Conservation (phyloP, 2,797 vertebrate genomes). For the Rhodeus uyekii region DNA sequence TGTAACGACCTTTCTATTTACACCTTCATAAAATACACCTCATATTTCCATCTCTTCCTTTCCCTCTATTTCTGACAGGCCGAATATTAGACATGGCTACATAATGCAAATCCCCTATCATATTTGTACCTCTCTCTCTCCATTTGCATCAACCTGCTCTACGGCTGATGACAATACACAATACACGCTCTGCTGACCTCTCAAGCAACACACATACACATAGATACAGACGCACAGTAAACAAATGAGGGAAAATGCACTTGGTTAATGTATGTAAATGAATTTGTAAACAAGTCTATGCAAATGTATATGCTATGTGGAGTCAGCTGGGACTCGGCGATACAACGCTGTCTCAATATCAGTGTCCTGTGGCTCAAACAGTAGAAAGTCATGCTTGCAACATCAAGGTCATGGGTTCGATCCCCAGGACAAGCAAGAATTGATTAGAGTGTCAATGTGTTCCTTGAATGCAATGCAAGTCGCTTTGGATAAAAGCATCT, state of each 20-base stretch:
- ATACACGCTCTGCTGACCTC: not conserved
- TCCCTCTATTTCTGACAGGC: not conserved
- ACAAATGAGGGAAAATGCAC: conserved; percentile 31
- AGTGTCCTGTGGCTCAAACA: too few relatives aligned
- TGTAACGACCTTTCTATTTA: not conserved
- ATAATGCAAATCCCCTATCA: conserved; percentile 67
- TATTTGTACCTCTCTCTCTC: conserved; percentile 23
- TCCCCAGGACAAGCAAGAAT: too few relatives aligned
- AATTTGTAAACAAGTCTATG: conserved; percentile 20
- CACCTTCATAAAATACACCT: not conserved
- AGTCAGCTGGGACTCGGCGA: not conserved
- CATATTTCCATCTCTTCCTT: not conserved
- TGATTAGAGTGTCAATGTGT: too few relatives aligned
- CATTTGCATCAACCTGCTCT: conserved; percentile 66
- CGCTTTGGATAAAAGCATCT: too few relatives aligned
- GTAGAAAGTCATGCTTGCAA: too few relatives aligned
- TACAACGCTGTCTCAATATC: not conserved
- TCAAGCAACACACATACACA: not conserved
- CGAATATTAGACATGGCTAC: not conserved
- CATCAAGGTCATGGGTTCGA: too few relatives aligned
- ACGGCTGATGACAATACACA: conserved; percentile 29
- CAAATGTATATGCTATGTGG: conserved; percentile 1
- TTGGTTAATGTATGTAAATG: conserved; percentile 41
- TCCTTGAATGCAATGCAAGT: too few relatives aligned
- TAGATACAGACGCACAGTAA: not conserved